phyloP scores from a whole-genome alignment of 2,113 vertebrate genomes.

The Microtus ochrogaster region DNA sequence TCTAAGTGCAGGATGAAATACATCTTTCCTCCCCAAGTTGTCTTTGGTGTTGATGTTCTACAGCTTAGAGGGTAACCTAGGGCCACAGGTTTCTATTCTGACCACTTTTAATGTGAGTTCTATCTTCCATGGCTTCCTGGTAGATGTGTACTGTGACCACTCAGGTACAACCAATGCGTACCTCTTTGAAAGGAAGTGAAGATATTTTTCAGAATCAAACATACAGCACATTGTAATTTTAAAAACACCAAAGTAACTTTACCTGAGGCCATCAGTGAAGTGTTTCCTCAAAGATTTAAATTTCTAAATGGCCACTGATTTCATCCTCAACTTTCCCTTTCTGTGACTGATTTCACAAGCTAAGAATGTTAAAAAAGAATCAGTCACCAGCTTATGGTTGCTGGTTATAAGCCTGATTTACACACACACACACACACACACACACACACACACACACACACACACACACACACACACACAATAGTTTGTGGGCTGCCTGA shows the following conservation, averaged over 20 bases:
- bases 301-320: not conserved
- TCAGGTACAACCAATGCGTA: not conserved
- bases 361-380: not conserved
- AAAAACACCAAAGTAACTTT: slow-evolving; percentile 1
- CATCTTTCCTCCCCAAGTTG: not conserved
- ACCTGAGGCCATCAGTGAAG: not conserved
- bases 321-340: not conserved
- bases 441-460: no score
- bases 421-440: no score
- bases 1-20: not conserved
- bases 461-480: no score
- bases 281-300: slow-evolving; percentile 32
- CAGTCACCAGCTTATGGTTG: not conserved
- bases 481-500: not conserved
- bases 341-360: not conserved
- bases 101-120: not conserved
- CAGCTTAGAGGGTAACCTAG: not conserved
- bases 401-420: not conserved
- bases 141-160: not conserved
- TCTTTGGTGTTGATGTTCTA: not conserved
- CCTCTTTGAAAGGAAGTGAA: not conserved
- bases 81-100: not conserved
- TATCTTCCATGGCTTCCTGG: not conserved
- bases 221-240: not conserved
- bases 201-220: not conserved